Evolutionary conservation across 2,888 invertebrate genomes (phyloP), one percentile per base, ranked within the genome.

Genomic region (Spatulosminthurus flaviceps): DNA sequence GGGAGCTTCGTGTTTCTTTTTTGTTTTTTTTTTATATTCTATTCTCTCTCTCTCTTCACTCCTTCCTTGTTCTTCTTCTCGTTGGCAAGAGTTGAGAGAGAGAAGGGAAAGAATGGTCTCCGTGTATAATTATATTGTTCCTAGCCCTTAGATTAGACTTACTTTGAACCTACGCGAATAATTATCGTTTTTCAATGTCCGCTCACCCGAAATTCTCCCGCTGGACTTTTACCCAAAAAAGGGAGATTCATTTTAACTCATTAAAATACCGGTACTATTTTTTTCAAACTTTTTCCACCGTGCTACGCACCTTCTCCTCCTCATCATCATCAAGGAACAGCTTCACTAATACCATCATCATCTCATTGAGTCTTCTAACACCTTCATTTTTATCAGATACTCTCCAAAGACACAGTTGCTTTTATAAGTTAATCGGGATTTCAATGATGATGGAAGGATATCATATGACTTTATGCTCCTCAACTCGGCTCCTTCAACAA

Each of bases 161-260:
- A 42, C 78, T 79, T 79, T 79, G 78, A 79, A 73, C 78, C 67
- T 74, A 67, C 74, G 78, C 78, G 78, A 72, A 79, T 79, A 79
- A 79, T 79, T 73, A 73, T 67, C 41, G 66, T 64, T 79, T 79
- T 79, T 66, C 42, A 66, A 61, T 73, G 73, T 73, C 66, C 22
- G 64, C 75, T 76, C 75, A 66, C 43, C 75, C 75, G 75, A 76
- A 76, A 34, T 24, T 42, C 75, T 34, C 66, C 75, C 64, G 66
- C 73, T 73, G 73, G 73, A 73, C 73, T 60, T 60, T 73, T 60
- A 26, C 28, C 73, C 73, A 73, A 73, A 73, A 73, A 73, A 73
- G 73, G 73, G 22, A 73, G 22, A 66, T 66, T 66, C 66, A 75
- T 76, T 76, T 67, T 41, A 66, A 64, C 66, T 76, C 75, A 76